Conservation (phyloP, 2,797 vertebrate genomes). For the Cyclura pinguis region DNA sequence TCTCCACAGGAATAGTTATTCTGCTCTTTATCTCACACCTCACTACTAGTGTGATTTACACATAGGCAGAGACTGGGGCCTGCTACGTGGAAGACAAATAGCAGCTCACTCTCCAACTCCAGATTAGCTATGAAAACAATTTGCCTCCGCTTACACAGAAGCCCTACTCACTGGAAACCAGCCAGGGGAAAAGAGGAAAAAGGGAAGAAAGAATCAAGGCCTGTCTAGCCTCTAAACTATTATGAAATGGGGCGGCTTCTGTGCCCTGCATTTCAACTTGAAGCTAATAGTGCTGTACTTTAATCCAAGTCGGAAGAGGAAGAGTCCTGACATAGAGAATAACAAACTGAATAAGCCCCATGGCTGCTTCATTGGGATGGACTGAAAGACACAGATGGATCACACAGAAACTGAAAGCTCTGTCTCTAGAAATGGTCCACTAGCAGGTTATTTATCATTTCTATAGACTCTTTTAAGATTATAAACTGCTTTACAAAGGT, state of each 20-base stretch:
- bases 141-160: slow-evolving; percentile 45
- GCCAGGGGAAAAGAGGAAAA: background rate
- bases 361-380: background rate
- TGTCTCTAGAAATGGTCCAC: background rate
- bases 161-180: slow-evolving; percentile 37
- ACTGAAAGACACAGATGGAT: background rate
- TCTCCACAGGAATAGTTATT: slow-evolving; percentile 46
- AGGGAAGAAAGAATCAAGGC: background rate
- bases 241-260: slow-evolving; percentile 18
- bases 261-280: background rate
- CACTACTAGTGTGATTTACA: slow-evolving; percentile 49
- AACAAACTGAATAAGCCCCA: background rate
- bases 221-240: slow-evolving; percentile 23
- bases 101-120: slow-evolving; percentile 41
- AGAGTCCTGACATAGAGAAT: background rate
- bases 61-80: slow-evolving; percentile 32
- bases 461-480: background rate
- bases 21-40: slow-evolving; percentile 46
- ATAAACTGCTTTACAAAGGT: background rate
- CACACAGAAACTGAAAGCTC: background rate
- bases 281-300: background rate
- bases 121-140: slow-evolving; percentile 57
- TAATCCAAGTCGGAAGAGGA: background rate
- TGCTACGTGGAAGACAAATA: slow-evolving; percentile 41
- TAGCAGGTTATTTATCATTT: slow-evolving; percentile 5